phyloP scores from a whole-genome alignment of 2,113 vertebrate species.

The Coptodon rendalli region DNA sequence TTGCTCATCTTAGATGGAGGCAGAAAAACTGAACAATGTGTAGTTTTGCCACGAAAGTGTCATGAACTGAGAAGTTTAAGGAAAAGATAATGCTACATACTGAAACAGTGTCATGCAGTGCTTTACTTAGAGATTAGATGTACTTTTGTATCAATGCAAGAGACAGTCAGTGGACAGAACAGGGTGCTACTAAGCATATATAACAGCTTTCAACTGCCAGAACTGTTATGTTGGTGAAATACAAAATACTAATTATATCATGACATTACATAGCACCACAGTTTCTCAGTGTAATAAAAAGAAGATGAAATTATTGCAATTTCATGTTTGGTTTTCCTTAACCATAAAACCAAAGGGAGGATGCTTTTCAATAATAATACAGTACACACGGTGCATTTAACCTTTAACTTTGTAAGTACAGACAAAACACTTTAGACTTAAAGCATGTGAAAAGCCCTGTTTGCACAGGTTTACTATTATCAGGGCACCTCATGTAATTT shows the following conservation, averaged over 20 bases:
- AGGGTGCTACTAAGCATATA: neutral
- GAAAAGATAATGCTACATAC: neutral
- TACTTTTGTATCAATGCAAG: neutral
- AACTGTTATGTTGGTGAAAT: neutral
- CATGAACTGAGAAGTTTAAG: neutral
- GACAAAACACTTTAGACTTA: neutral
- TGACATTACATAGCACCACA: neutral
- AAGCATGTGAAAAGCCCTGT: neutral
- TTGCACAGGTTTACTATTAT: neutral
- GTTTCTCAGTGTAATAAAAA: neutral
- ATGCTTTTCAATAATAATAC: neutral
- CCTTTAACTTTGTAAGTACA: neutral
- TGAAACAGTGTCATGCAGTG: neutral
- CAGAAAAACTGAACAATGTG: slow-evolving; percentile 15
- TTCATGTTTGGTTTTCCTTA: neutral
- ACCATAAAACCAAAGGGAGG: neutral
- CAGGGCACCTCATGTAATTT: neutral
- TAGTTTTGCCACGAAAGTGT: neutral
- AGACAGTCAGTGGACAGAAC: neutral
- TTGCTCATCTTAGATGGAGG: neutral
- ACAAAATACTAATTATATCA: neutral
- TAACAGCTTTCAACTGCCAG: neutral
- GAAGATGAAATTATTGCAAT: neutral
- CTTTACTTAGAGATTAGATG: neutral
- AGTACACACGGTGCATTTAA: neutral